Evolutionary conservation across 2,113 vertebrate genomes (phyloP).

Genomic region (Plecturocebus donacophilus): DNA sequence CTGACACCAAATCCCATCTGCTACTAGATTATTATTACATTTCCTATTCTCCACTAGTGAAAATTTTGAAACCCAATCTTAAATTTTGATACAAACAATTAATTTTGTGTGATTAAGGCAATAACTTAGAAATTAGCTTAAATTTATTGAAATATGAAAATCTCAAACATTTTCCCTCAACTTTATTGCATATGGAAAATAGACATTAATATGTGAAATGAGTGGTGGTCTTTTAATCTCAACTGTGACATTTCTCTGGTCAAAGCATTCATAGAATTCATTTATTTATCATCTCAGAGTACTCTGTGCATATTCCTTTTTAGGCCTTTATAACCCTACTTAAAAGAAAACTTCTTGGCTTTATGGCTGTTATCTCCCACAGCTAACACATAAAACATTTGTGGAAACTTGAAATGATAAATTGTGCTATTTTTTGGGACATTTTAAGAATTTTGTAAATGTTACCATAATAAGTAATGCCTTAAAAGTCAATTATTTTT

Average conservation of each 20-base stretch:
- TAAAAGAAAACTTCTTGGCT: constrained; percentile 43
- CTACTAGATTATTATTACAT: background rate
- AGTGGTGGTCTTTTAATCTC: background rate
- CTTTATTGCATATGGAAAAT: background rate
- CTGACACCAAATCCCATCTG: background rate
- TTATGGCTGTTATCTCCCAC: constrained; percentile 27
- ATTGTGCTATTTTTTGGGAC: constrained; percentile 26
- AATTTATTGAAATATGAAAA: background rate
- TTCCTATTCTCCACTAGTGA: background rate
- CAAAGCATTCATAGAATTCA: background rate
- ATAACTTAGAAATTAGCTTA: constrained; percentile 4
- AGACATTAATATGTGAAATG: background rate
- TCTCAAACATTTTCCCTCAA: background rate
- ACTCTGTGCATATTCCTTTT: constrained; percentile 1
- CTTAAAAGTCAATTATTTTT: background rate
- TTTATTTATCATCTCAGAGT: background rate
- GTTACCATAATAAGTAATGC: background rate
- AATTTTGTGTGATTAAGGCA: background rate
- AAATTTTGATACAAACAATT: background rate
- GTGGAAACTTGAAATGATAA: constrained; percentile 24
- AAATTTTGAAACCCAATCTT: background rate
- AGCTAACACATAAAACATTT: background rate
- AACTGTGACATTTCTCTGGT: background rate
- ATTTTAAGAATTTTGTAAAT: constrained; percentile 43
- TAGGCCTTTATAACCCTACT: background rate